phyloP scores from a whole-genome alignment of 2,113 vertebrate species.

The Chaetodon trifascialis region DNA sequence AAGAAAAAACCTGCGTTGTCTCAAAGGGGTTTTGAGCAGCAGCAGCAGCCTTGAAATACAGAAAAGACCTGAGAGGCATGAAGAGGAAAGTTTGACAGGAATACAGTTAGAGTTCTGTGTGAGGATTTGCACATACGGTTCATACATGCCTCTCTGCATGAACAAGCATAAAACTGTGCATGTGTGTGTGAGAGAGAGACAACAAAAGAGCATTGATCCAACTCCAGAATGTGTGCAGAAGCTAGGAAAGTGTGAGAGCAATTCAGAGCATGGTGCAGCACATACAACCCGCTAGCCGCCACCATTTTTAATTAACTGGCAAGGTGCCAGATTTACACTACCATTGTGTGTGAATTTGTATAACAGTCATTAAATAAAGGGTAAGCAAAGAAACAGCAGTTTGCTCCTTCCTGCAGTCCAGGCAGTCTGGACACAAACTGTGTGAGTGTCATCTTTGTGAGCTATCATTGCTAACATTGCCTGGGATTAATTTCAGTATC shows the following conservation, averaged over 20 bases:
- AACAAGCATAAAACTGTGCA: not conserved
- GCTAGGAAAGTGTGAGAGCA: conserved; percentile 9
- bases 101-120: not conserved
- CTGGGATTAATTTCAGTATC: conserved; percentile 13
- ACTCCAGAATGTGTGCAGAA: conserved; percentile 4
- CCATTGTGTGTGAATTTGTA: conserved; percentile 3
- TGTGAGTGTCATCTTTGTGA: conserved; percentile 40
- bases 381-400: conserved; percentile 1
- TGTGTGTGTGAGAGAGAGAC: conserved; percentile 7
- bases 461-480: conserved; percentile 32
- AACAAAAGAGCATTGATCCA: conserved; percentile 20
- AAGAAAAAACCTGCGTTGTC: not conserved
- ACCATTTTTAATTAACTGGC: conserved; percentile 56
- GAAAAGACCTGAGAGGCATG: conserved; percentile 31
- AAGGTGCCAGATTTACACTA: conserved; percentile 16
- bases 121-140: conserved; percentile 7
- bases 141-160: not conserved
- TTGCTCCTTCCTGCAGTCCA: conserved; percentile 1
- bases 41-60: conserved; percentile 17
- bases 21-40: conserved; percentile 24
- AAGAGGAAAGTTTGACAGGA: conserved; percentile 25
- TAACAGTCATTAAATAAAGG: conserved; percentile 11
- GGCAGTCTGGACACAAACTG: conserved; percentile 23
- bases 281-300: too few relatives aligned
- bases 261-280: not conserved